Conservation (phyloP, 1,140 invertebrate genomes). For the Eumeta japonica region DNA sequence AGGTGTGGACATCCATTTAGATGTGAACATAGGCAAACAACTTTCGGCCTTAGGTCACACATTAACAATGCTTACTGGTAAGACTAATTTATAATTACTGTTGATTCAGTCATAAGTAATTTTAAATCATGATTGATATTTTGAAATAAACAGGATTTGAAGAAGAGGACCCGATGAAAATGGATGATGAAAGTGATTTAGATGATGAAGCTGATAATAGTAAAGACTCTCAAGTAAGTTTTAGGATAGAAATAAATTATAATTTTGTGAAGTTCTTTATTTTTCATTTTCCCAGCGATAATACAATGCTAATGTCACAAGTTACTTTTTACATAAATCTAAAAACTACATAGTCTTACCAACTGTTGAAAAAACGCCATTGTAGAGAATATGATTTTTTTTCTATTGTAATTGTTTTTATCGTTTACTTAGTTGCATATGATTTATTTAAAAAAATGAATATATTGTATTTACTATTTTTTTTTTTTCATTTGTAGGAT, state of each 20-base stretch:
- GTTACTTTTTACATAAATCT: no score
- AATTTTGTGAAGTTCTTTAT: constrained; percentile 7
- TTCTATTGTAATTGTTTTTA: constrained; percentile 21
- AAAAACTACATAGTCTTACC: no score
- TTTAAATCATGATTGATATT: not conserved
- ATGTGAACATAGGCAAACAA: constrained; percentile 95
- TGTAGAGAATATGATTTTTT: no score
- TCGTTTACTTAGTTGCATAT: constrained; percentile 12
- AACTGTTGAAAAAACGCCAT: no score
- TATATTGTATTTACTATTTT: constrained; percentile 13
- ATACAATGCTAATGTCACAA: no score
- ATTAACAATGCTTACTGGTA: constrained; percentile 85
- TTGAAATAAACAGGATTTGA: constrained; percentile 68
- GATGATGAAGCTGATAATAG: constrained; percentile 70
- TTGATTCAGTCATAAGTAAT: no score
- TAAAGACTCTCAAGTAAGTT: constrained; percentile 47
- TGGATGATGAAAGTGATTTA: constrained; percentile 77
- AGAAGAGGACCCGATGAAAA: constrained; percentile 71
- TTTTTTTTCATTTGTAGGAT: constrained; percentile 56
- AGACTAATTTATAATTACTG: constrained; percentile 1
- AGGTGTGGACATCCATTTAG: constrained; percentile 95
- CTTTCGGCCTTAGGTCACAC: constrained; percentile 91
- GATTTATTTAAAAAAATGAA: not conserved
- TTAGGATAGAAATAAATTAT: no score
- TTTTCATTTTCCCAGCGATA: no score